A percentile compares a stretch with the other conserved stretches of the same genome.
Conservation (phyloP, 2,797 vertebrate species). For the Chrosomus eos region DNA sequence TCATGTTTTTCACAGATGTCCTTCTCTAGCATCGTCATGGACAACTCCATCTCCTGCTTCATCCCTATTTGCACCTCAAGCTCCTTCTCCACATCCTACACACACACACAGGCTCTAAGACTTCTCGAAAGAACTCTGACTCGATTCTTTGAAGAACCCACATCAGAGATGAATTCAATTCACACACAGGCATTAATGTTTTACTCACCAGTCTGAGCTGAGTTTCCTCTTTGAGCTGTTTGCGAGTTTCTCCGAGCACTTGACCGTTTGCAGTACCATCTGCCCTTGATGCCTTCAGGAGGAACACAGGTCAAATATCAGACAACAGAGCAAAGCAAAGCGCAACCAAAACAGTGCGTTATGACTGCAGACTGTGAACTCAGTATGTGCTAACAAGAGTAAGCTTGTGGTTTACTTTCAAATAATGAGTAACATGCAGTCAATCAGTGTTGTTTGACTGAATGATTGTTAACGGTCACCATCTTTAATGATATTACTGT, state of each 20-base stretch:
- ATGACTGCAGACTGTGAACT: neutral
- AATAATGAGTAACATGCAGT: neutral
- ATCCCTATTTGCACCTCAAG: constrained; percentile 97
- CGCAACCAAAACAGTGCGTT: neutral
- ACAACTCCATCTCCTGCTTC: constrained; percentile 98
- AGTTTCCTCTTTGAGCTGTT: constrained; percentile 97
- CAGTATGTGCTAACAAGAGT: neutral
- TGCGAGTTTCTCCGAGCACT: constrained; percentile 87
- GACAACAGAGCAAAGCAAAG: neutral
- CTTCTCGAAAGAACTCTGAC: neutral
- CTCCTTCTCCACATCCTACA: constrained; percentile 95
- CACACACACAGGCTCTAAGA: neutral
- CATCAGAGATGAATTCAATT: neutral
- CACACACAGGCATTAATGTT: neutral
- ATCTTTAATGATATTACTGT: neutral
- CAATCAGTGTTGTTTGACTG: neutral
- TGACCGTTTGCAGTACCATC: constrained; percentile 87
- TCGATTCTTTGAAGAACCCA: neutral
- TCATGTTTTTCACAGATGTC: constrained; percentile 98
- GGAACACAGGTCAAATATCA: constrained; percentile 8
- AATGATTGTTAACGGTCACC: neutral
- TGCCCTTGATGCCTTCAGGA: constrained; percentile 80
- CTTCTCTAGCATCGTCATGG: constrained; percentile 99
- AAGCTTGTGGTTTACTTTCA: neutral
- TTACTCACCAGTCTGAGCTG: constrained; percentile 88